These are phyloP conservation scores for Erythrolamprus reginae DNA, from an alignment of 2,113 vertebrate species.

Conservation along the genomic window DNA sequence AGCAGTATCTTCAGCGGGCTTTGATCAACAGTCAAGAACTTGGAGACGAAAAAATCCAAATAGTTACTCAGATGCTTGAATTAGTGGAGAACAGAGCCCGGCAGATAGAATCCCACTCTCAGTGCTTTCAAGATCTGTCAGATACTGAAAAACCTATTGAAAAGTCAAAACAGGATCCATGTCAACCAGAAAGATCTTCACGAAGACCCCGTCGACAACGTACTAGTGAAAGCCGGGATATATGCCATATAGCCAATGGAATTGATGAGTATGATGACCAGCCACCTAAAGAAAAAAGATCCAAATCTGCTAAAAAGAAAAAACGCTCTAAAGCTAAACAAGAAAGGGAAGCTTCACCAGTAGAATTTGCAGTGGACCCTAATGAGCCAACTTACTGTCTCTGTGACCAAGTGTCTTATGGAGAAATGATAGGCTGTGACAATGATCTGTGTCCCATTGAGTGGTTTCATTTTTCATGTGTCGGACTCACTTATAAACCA, in stretches of 20 bases:
- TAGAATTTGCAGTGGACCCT: slow-evolving; percentile 90
- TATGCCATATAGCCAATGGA: slow-evolving; percentile 87
- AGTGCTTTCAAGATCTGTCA: slow-evolving; percentile 82
- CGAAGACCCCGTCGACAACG: slow-evolving; percentile 88
- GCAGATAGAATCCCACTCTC: slow-evolving; percentile 91
- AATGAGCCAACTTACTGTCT: slow-evolving; percentile 95
- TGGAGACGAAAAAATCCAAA: slow-evolving; percentile 96
- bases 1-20: slow-evolving; percentile 90
- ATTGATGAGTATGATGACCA: slow-evolving; percentile 85
- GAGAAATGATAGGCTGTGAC: slow-evolving; percentile 94
- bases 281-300: slow-evolving; percentile 88
- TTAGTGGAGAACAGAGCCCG: slow-evolving; percentile 92
- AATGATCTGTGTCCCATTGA: slow-evolving; percentile 93
- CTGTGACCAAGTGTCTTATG: slow-evolving; percentile 92
- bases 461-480: slow-evolving; percentile 95
- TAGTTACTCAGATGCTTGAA: slow-evolving; percentile 96
- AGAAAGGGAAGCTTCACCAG: slow-evolving; percentile 87
- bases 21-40: slow-evolving; percentile 94
- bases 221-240: slow-evolving; percentile 91
- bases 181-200: slow-evolving; percentile 79
- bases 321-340: slow-evolving; percentile 89
- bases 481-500: slow-evolving; percentile 92
- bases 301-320: slow-evolving; percentile 93
- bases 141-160: slow-evolving; percentile 75
- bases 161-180: slow-evolving; percentile 71